Base-by-base conservation (phyloP, 2,888 invertebrate species). In the Phlogophora meticulosa region DNA sequence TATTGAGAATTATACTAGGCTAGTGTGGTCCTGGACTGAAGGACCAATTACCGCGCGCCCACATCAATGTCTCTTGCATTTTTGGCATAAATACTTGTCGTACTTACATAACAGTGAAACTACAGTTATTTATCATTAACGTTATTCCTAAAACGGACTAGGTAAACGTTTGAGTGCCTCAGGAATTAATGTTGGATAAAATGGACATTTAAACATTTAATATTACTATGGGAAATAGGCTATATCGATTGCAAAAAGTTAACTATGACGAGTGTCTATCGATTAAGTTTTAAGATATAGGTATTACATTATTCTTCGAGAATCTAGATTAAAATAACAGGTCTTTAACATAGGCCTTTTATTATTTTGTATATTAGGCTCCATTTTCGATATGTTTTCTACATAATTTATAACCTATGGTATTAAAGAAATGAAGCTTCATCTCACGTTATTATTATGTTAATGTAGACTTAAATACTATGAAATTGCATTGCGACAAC, bases 71-170 rank as follows among this genome's bases (percentile, higher is more conserved):
- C 83, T 85, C 87, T 85, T 89, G 87, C 78, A 83, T 87, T 85
- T 88, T 82, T 83, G 78, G 81, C 81, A 83, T 82, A 82, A 78
- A 67, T 68, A 72, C 72, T 67, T 65, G 82, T 83, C 69, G 81
- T 83, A 85, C n/a, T n/a, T n/a, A n/a, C 56, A 72, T 82, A 86
- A 81, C 79, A 82, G 82, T 81, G 79, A 81, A 80, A 85, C 79
- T 85, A 87, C 81, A 74, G 77, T 68, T 82, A 84, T 77, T 69
- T 76, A 76, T 78, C 20, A 63, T 72, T 80, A 85, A 85, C 80
- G 83, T 86, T 85, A 88, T 77, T 82, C 83, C 84, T 87, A 83
- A 80, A 80, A 68, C 72, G 83, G 88, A 88, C 85, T 86, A 86
- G 87, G 86, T 83, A 79, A 86, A 86, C 84, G 81, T 82, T 81